Base-by-base conservation (phyloP, 2,888 invertebrate genomes). In the Lordiphosa fenestrarum region DNA sequence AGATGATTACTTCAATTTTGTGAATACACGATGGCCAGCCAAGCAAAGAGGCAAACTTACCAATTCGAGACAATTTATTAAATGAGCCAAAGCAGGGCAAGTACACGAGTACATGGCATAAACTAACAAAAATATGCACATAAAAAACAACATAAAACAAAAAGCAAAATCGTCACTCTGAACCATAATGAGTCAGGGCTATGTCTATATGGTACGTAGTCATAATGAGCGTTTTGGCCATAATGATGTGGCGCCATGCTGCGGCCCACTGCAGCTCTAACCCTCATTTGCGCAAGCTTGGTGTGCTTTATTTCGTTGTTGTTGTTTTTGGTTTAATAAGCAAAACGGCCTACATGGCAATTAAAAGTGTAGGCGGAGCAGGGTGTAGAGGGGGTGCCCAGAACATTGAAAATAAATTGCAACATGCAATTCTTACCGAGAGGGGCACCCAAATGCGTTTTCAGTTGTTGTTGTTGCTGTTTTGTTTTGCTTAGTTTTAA, bases 1-100 rank as follows among this genome's bases (percentile, higher is more conserved):
- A 78, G 74, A 71, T 70, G 86, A 84, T 84, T 82, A 70, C 76
- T 75, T 78, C 67, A 73, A 69, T 74, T 77, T 74, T 63, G 63
- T 54, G 64, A 61, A 67, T 64, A 63, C 66, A 63, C 58, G 63
- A 60, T 63, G 66, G 53, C 64, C 59, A 61, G 38, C 59, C 63
- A 63, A 52, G 60, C 64, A 56, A 48, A 59, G 53, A 41, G 44
- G 54, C 41, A 48, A 44, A 74, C 60, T 61, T 48, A 72, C 81
- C 70, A 80, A 73, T 78, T 78, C 66, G 66, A 81, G 70, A 70
- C 81, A 70, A 76, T 80, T 80, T 75, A 76, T 70, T 67, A 81
- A 80, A 81, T 78, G 73, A 71, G 78, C 62, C 78, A 62, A 69
- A 75, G 55, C 69, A 53, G 54, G 64, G 66, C 73, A 68, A 67